Percentiles rank a stretch among this genome's conserved stretches.
Conservation (phyloP, 2,113 vertebrate genomes). For the Salvelinus alpinus region DNA sequence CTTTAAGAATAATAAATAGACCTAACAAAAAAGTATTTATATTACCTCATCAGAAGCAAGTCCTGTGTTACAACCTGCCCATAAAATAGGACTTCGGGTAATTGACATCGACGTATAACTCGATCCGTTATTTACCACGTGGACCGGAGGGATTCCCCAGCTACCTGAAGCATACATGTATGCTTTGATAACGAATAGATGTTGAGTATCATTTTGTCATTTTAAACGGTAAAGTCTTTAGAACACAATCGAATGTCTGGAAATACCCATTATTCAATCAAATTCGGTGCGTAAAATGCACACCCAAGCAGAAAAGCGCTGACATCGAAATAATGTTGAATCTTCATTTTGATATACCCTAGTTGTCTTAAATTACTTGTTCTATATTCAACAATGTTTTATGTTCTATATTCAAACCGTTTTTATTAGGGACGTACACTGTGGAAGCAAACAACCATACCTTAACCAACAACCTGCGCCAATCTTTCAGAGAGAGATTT, state of each 20-base stretch:
- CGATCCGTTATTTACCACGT: constrained; percentile 53
- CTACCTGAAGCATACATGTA: not conserved
- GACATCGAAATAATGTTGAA: not conserved
- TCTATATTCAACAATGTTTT: too few species aligned
- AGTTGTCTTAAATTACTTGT: not conserved
- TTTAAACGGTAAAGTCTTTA: too few species aligned
- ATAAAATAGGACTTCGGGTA: constrained; percentile 19
- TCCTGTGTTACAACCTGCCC: constrained; percentile 4
- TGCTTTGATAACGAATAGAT: not conserved
- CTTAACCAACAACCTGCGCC: not conserved
- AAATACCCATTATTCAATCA: not conserved
- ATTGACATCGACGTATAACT: not conserved
- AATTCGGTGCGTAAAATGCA: not conserved
- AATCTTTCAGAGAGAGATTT: not conserved
- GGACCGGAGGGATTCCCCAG: constrained; percentile 29
- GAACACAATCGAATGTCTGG: not conserved
- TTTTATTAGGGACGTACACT: not conserved
- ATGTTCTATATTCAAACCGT: not conserved
- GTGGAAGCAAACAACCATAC: not conserved
- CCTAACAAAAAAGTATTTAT: not conserved
- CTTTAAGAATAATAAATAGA: not conserved
- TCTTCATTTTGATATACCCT: not conserved
- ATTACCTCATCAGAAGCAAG: not conserved
- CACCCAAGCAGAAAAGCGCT: not conserved
- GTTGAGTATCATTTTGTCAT: not conserved